Percentiles rank a stretch among this genome's conserved stretches.
These are phyloP conservation scores for Penaeus monodon DNA, from an alignment of 2,888 invertebrate species.

Conservation along the genomic window DNA sequence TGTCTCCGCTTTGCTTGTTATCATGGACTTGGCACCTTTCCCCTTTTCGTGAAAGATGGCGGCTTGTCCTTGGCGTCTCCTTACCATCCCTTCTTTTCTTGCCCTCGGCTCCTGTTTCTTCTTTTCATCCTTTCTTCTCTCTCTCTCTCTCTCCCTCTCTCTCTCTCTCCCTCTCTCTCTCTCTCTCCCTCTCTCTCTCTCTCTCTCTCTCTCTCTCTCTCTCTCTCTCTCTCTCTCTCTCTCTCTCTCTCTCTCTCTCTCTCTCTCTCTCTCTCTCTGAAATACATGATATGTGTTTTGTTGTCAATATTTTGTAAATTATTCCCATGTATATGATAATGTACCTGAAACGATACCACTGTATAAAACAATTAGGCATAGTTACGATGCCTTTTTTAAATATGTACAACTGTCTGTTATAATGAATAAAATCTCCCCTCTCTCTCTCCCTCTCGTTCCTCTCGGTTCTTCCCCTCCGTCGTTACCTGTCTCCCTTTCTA, in stretches of 20 bases:
- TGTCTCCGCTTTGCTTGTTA: neutral
- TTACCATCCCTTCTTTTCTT: neutral
- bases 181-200: neutral
- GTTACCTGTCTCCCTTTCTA: neutral
- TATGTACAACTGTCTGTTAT: neutral
- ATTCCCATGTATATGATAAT: too few relatives aligned
- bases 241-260: conserved; percentile 1
- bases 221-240: conserved; percentile 21
- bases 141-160: neutral
- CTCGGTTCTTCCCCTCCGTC: neutral
- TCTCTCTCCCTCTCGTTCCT: neutral
- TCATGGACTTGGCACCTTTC: too few relatives aligned
- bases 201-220: conserved; percentile 19
- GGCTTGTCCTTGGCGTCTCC: too few relatives aligned
- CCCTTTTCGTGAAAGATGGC: too few relatives aligned
- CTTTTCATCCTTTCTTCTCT: neutral
- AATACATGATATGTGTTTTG: too few relatives aligned
- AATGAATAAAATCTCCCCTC: too few relatives aligned
- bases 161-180: neutral
- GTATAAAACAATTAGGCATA: too few relatives aligned
- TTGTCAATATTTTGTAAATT: too few relatives aligned
- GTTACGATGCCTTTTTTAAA: too few relatives aligned
- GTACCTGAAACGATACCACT: too few relatives aligned
- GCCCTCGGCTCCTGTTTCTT: neutral
- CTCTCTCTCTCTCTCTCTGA: neutral